Percentiles rank a stretch among this genome's conserved stretches.
These are phyloP conservation scores for Tupiocoris notatus DNA, from an alignment of 2,888 invertebrate species.

Conservation along the genomic window DNA sequence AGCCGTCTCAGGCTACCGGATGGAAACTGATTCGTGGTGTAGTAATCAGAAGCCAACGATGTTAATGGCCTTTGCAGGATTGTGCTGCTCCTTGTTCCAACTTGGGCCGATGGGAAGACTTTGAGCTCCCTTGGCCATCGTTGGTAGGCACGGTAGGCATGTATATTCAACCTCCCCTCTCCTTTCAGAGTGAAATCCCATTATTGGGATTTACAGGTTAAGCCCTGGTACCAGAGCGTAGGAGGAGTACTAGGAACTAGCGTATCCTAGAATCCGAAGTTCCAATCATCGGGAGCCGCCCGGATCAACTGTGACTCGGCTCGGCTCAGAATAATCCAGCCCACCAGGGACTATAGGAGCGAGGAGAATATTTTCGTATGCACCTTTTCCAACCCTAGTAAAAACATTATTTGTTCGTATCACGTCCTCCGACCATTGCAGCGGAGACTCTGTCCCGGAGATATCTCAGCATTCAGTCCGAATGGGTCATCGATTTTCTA, in stretches of 20 bases:
- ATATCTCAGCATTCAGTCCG: neutral
- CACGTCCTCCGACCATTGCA: neutral
- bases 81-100: slow-evolving; percentile 20
- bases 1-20: neutral
- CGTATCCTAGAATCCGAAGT: neutral
- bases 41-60: slow-evolving; percentile 16
- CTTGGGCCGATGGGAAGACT: neutral
- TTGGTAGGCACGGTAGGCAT: neutral
- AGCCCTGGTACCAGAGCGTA: neutral
- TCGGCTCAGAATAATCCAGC: slow-evolving; percentile 23
- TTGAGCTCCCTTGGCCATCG: neutral
- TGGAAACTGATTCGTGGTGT: slow-evolving; percentile 12
- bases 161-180: neutral
- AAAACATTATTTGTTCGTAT: neutral
- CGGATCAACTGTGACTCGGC: slow-evolving; percentile 32
- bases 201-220: slow-evolving; percentile 34
- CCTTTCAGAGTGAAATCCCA: slow-evolving; percentile 24
- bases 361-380: no score
- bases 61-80: slow-evolving; percentile 24
- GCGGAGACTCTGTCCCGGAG: no score
- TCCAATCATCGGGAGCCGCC: slow-evolving; percentile 24
- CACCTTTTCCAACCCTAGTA: neutral
- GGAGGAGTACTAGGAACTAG: neutral
- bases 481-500: no score
- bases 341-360: neutral